Base-by-base conservation (phyloP, 1,140 invertebrate genomes). In the Monomorium pharaonis region DNA sequence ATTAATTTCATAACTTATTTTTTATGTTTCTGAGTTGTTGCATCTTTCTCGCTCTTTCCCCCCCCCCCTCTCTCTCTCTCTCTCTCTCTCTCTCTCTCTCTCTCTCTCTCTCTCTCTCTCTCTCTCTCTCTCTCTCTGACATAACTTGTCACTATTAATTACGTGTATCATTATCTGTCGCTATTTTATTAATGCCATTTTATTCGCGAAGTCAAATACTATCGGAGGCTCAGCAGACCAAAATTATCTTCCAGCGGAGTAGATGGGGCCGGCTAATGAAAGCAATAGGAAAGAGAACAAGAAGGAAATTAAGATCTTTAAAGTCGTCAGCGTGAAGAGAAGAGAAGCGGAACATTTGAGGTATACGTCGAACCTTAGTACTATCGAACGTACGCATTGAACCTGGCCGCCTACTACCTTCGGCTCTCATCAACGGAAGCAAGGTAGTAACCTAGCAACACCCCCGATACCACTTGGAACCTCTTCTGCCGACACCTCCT, bases 371-470 rank as follows among this genome's bases (percentile, higher is more conserved):
- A 37, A 51, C 21, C 56, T 69, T 56, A 33, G 24, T 89, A n/a
- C 65, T 80, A 78, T 86, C 74, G 67, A 86, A 84, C 85, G 58
- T 75, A 87, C 77, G 72, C 77, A 86, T 54, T 69, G 83, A 86
- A 76, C 77, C 77, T 42, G 47, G 18, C 67, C 75, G 44, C 24
- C 74, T 44, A 30, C 51, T 54, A 78, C 84, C 72, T 63, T 54
- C 74, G 33, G 24, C 77, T 87, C 85, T 89, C 88, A 90, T 89
- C 88, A 37, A 80, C 60, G 42, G 65, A 86, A 86, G 81, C 90
- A 88, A 90, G 90, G 90, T 89, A 94, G 93, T 94, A 94, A 92
- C 94, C 94, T 94, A 94, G 94, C 94, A 94, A 94, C 94, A 94
- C 93, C 93, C 93, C 88, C 87, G 87, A 90, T 89, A 89, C 89